Conservation (phyloP, 2,888 invertebrate genomes). For the Alloplasta piceator region DNA sequence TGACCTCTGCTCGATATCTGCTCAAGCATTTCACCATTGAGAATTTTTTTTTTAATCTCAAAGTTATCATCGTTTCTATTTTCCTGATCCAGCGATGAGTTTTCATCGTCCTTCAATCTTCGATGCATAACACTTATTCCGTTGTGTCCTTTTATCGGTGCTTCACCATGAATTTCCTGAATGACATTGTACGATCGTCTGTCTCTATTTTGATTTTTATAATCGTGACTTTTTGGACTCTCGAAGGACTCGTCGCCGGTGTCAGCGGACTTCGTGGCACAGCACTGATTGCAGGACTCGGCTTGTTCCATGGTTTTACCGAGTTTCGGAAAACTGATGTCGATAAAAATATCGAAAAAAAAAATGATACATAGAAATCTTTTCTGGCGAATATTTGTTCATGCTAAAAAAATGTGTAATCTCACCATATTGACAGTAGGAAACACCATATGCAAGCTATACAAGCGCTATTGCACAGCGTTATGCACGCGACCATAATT, state of each 20-base stretch:
- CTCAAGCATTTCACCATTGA: constrained; percentile 7
- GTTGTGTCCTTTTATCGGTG: constrained; percentile 1
- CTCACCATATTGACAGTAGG: constrained; percentile 74
- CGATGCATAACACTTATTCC: constrained; percentile 10
- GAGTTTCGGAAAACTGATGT: constrained; percentile 66
- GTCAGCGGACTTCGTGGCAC: constrained; percentile 15
- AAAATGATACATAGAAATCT: background rate
- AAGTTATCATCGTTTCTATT: constrained; percentile 5
- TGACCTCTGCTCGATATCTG: constrained; percentile 1
- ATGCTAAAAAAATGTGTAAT: constrained; percentile 27
- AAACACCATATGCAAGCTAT: constrained; percentile 75
- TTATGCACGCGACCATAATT: constrained; percentile 72
- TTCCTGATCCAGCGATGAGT: background rate
- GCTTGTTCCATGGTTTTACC: constrained; percentile 60
- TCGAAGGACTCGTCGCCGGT: constrained; percentile 31
- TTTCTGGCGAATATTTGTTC: background rate
- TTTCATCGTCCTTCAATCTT: constrained; percentile 9
- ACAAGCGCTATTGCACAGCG: constrained; percentile 73
- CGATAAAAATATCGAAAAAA: background rate
- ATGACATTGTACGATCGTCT: background rate
- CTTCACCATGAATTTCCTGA: background rate
- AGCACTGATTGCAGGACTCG: constrained; percentile 59
- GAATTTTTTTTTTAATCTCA: constrained; percentile 9
- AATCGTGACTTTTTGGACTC: constrained; percentile 4
- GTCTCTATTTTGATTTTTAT: constrained; percentile 10